Base-by-base conservation (phyloP, 2,888 invertebrate species). In the Tipula confusa region DNA sequence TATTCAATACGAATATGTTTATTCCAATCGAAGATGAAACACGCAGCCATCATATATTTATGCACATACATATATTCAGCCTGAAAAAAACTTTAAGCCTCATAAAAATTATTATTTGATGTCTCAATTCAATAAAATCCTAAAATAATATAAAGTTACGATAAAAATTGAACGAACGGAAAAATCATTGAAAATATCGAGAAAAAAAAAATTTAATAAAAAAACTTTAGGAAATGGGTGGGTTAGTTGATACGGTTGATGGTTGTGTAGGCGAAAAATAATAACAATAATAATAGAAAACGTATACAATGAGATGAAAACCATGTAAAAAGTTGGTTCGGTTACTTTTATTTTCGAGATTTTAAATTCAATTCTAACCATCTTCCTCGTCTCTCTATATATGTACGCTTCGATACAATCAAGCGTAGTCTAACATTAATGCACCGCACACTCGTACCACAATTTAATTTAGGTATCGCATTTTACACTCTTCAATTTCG, bases 91-190 rank as follows among this genome's bases (percentile, higher is more conserved):
- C 24, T 64, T 1, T 28, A n/a, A 80, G 13, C 80, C 80, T 29
- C n/a, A 80, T 80, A 80, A 80, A 80, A 29, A 29, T 29, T 80
- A 80, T 80, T 80, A 80, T 80, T 80, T 80, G 80, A 80, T 80
- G 13, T 80, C 80, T 80, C 80, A 80, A 80, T 80, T 80, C 80
- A 80, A 80, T 29, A 31, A 80, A 80, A 80, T 64, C 4, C 64
- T 24, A 64, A 64, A 64, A 64, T 64, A 43, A 43, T 15, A 43
- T 43, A 64, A 64, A 64, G 24, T 24, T 64, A 18, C 64, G 64
- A 64, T 64, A 64, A 64, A 24, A 64, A 64, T 9, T 24, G 24
- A 64, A 64, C 9, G 64, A 64, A 64, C 24, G 64, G 64, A 64
- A 64, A 43, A 64, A 24, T 64, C 64, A 64, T 64, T 64, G 64